phyloP scores from a whole-genome alignment of 2,797 vertebrate species.

The Argya squamiceps region DNA sequence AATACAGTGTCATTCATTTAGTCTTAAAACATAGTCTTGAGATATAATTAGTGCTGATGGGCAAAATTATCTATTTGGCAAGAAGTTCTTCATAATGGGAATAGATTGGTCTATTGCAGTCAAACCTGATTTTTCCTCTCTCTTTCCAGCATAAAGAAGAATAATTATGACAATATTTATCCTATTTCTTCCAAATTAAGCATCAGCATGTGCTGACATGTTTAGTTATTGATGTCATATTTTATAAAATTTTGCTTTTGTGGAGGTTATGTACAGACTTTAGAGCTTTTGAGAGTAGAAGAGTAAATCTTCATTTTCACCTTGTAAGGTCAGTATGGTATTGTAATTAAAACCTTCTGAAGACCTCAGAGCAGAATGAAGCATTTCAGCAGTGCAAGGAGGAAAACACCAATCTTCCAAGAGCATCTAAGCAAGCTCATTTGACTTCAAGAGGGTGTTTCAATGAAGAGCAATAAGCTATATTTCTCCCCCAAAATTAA shows the following conservation, averaged over 20 bases:
- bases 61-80: not conserved
- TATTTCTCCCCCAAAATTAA: not conserved
- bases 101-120: not conserved
- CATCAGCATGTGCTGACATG: not conserved
- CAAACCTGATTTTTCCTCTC: not conserved
- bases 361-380: not conserved
- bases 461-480: not conserved
- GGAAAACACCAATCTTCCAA: not conserved
- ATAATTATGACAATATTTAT: not conserved
- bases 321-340: not conserved
- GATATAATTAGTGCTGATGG: not conserved
- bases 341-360: not conserved
- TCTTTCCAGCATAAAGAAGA: not conserved
- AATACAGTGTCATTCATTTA: not conserved
- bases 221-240: not conserved
- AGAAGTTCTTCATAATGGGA: not conserved
- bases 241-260: not conserved
- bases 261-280: not conserved
- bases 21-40: not conserved
- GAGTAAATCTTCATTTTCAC: not conserved
- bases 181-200: not conserved
- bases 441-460: not conserved
- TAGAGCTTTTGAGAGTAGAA: not conserved
- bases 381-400: not conserved
- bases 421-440: not conserved